These are phyloP conservation scores for Hyppa rectilinea DNA, from an alignment of 2,888 invertebrate genomes.

Conservation along the genomic window DNA sequence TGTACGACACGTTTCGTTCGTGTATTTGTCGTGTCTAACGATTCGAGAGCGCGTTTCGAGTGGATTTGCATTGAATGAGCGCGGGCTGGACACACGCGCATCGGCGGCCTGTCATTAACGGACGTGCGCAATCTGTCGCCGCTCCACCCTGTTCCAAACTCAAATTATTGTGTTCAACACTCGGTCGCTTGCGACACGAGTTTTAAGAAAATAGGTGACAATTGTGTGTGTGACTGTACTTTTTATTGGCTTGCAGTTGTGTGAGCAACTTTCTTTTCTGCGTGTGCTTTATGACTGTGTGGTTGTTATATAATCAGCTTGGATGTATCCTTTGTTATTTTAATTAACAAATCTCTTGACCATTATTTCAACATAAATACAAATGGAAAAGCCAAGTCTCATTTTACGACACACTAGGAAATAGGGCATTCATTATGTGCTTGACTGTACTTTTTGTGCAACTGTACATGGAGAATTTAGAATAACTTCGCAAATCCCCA, in stretches of 20 bases:
- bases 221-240: conserved; percentile 75
- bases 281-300: conserved; percentile 29
- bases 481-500: background rate
- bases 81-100: conserved; percentile 87
- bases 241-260: conserved; percentile 61
- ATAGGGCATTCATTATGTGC: conserved; percentile 55
- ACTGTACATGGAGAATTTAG: background rate
- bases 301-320: conserved; percentile 13
- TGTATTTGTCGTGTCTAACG: conserved; percentile 79
- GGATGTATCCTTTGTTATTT: conserved; percentile 29
- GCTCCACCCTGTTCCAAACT: conserved; percentile 83
- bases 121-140: conserved; percentile 83
- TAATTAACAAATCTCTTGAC: conserved; percentile 12
- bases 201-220: conserved; percentile 74
- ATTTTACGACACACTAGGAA: background rate
- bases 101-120: conserved; percentile 88
- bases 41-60: conserved; percentile 70
- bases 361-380: conserved; percentile 15
- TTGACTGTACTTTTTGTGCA: conserved; percentile 43
- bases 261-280: conserved; percentile 57
- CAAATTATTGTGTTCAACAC: conserved; percentile 86
- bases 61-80: conserved; percentile 89
- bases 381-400: background rate
- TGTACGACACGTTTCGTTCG: conserved; percentile 60
- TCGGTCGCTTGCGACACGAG: conserved; percentile 78